These are phyloP conservation scores for Lutjanus argentimaculatus DNA, from an alignment of 2,797 vertebrate species.

Conservation along the genomic window DNA sequence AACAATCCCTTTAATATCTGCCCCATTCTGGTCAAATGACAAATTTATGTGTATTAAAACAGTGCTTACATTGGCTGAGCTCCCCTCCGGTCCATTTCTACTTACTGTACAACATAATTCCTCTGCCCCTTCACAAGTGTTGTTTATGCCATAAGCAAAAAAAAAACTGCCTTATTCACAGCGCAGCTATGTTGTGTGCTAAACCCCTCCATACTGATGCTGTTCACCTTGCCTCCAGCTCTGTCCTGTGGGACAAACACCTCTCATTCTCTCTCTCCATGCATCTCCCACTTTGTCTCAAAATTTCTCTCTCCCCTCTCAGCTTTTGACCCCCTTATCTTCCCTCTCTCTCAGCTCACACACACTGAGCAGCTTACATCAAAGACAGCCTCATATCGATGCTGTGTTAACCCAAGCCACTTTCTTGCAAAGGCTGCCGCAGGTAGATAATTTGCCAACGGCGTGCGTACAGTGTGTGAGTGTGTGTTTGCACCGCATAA, in stretches of 20 bases:
- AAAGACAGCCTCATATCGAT: constrained; percentile 79
- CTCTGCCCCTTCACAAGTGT: constrained; percentile 19
- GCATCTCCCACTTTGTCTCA: constrained; percentile 56
- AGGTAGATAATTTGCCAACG: constrained; percentile 70
- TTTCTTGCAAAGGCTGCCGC: constrained; percentile 71
- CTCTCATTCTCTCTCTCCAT: constrained; percentile 46
- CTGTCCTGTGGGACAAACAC: constrained; percentile 66
- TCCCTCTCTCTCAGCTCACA: constrained; percentile 55
- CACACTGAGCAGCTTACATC: constrained; percentile 74
- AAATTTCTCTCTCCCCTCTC: constrained; percentile 63
- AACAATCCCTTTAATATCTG: not conserved
- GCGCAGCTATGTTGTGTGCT: constrained; percentile 37
- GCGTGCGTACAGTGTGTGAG: constrained; percentile 24
- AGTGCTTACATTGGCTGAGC: constrained; percentile 25
- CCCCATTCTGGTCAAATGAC: constrained; percentile 23
- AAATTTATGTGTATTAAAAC: constrained; percentile 36
- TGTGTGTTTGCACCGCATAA: constrained; percentile 46
- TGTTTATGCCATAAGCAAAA: constrained; percentile 59
- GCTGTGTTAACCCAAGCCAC: constrained; percentile 76
- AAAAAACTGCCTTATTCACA: constrained; percentile 36
- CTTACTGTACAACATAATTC: constrained; percentile 45
- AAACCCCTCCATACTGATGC: constrained; percentile 64
- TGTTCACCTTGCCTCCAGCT: constrained; percentile 58
- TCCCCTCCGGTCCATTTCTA: constrained; percentile 19
- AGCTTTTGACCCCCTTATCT: constrained; percentile 63